phyloP scores from a whole-genome alignment of 2,113 vertebrate genomes.

The Aegotheles bennettii region DNA sequence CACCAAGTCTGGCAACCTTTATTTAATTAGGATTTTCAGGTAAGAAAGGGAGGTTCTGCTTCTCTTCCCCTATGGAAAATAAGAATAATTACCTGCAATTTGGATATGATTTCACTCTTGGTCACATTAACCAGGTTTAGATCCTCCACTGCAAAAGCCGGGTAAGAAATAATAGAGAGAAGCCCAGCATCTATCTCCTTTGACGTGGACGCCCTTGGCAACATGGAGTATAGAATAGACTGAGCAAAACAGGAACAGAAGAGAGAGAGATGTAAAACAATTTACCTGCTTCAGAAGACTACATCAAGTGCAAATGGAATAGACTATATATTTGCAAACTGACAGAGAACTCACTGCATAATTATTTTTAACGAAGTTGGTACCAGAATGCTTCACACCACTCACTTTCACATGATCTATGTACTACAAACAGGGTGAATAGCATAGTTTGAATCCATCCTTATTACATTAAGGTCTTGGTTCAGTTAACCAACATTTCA shows the following conservation, averaged over 20 bases:
- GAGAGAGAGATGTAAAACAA: not conserved
- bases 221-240: slow-evolving; percentile 98
- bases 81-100: slow-evolving; percentile 83
- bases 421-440: not conserved
- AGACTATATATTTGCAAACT: not conserved
- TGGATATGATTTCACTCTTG: slow-evolving; percentile 94
- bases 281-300: not conserved
- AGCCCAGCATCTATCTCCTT: slow-evolving; percentile 98
- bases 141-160: slow-evolving; percentile 97
- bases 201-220: slow-evolving; percentile 94
- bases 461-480: rapidly evolving
- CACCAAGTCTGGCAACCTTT: not conserved
- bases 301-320: not conserved
- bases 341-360: not conserved
- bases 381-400: not conserved
- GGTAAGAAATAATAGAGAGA: slow-evolving; percentile 94
- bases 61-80: not conserved
- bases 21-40: not conserved
- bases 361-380: not conserved
- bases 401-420: not conserved
- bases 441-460: not conserved
- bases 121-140: slow-evolving; percentile 89
- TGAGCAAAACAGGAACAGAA: slow-evolving; percentile 60
- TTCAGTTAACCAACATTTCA: not conserved
- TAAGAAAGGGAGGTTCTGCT: not conserved